Evolutionary conservation across 1,140 invertebrate species (phyloP).

Genomic region (Drosophila repleta): DNA sequence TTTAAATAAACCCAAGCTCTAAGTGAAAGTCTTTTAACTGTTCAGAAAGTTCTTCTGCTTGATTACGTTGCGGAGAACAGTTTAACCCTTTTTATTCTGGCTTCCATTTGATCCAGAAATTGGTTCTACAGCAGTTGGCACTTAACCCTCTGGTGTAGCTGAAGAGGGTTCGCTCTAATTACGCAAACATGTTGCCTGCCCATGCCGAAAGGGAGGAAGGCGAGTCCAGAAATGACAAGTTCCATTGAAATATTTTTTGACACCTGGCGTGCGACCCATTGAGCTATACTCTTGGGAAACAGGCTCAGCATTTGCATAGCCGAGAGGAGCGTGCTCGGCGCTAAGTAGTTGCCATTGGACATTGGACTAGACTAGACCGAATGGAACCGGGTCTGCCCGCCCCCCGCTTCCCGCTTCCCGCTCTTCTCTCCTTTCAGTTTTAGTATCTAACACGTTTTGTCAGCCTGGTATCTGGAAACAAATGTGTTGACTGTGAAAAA

Average conservation of each 20-base stretch:
- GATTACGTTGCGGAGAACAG: slow-evolving; percentile 3
- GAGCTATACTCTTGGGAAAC: slow-evolving; percentile 51
- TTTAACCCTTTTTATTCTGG: slow-evolving; percentile 47
- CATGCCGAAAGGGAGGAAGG: slow-evolving; percentile 21
- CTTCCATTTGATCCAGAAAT: slow-evolving; percentile 2
- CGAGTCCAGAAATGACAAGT: slow-evolving; percentile 46
- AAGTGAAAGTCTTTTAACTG: background rate
- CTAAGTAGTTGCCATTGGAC: slow-evolving; percentile 4
- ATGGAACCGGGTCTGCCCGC: background rate
- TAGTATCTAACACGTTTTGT: slow-evolving; percentile 29
- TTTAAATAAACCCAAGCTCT: too few relatives aligned
- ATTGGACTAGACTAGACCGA: slow-evolving; percentile 5
- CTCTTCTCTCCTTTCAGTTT: too few relatives aligned
- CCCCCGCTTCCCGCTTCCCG: background rate
- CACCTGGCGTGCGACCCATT: slow-evolving; percentile 66
- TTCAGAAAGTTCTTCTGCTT: slow-evolving; percentile 3
- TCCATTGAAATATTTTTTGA: slow-evolving; percentile 61
- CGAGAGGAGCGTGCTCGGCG: slow-evolving; percentile 1
- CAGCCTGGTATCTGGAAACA: slow-evolving; percentile 9
- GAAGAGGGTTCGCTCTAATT: slow-evolving; percentile 58
- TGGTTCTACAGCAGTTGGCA: slow-evolving; percentile 43
- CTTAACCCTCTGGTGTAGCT: slow-evolving; percentile 48
- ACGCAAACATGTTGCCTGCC: slow-evolving; percentile 56
- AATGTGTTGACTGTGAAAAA: slow-evolving; percentile 74
- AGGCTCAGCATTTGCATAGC: slow-evolving; percentile 25